A percentile compares a stretch with the other conserved stretches of the same genome.
phyloP scores from a whole-genome alignment of 2,888 invertebrate species.

The Lapara coniferarum region DNA sequence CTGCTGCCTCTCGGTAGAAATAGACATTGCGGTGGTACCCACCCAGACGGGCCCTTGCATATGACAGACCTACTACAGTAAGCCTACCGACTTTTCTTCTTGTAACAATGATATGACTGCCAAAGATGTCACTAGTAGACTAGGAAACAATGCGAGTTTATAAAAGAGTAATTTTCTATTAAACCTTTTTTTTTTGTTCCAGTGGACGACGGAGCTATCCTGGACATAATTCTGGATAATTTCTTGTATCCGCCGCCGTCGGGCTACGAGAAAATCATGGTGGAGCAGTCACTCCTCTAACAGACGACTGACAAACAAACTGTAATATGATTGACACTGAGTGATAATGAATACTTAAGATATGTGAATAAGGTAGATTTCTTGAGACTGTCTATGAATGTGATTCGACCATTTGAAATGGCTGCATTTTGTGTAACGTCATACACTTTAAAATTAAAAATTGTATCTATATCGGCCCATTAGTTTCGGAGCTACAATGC shows the following conservation, averaged over 20 bases:
- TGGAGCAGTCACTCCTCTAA: slow-evolving; percentile 98
- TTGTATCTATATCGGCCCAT: no score
- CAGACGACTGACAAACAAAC: slow-evolving; percentile 43
- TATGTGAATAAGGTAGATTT: slow-evolving; percentile 14
- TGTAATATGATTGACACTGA: slow-evolving; percentile 33
- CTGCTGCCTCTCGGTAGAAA: no score
- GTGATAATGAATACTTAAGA: slow-evolving; percentile 14
- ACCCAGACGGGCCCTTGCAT: no score
- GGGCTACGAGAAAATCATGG: slow-evolving; percentile 97
- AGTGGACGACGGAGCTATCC: slow-evolving; percentile 99
- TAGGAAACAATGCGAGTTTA: neutral
- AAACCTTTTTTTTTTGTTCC: slow-evolving; percentile 49
- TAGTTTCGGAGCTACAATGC: no score
- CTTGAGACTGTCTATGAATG: slow-evolving; percentile 14
- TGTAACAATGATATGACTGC: neutral
- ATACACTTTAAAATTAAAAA: neutral
- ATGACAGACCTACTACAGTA: no score
- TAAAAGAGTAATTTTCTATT: neutral
- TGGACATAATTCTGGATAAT: slow-evolving; percentile 96
- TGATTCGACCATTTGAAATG: slow-evolving; percentile 10
- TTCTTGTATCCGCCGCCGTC: slow-evolving; percentile 92
- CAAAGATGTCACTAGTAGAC: no score
- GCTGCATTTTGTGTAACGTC: slow-evolving; percentile 5
- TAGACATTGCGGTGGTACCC: no score
- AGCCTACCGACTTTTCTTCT: no score